A percentile compares a stretch with the other conserved stretches of the same genome.
Conservation (phyloP, 2,113 vertebrate species). For the Nyctereutes procyonoides region DNA sequence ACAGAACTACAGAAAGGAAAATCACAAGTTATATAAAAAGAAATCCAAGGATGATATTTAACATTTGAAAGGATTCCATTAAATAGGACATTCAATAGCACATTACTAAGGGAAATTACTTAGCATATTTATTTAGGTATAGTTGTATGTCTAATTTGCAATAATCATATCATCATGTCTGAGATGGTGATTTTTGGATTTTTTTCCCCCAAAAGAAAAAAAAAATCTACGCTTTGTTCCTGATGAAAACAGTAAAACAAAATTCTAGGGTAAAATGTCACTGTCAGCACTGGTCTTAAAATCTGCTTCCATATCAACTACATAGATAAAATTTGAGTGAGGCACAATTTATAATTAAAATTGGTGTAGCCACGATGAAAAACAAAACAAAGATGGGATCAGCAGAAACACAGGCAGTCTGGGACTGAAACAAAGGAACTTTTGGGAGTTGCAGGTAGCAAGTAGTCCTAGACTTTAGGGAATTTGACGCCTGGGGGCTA, state of each 20-base stretch:
- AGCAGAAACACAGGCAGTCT: neutral
- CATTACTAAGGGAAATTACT: conserved; percentile 19
- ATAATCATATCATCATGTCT: conserved; percentile 20
- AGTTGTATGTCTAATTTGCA: conserved; percentile 20
- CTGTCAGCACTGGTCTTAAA: neutral
- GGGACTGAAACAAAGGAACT: neutral
- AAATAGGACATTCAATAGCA: neutral
- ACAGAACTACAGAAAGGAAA: conserved; percentile 24
- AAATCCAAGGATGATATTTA: conserved; percentile 29
- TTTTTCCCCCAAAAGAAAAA: neutral
- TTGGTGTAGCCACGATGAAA: neutral
- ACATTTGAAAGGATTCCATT: conserved; percentile 43
- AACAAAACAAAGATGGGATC: neutral
- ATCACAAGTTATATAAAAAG: neutral
- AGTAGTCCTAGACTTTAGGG: neutral
- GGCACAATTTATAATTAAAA: neutral
- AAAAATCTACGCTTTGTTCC: neutral
- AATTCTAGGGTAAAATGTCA: neutral
- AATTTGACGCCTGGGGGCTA: neutral
- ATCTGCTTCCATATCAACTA: neutral
- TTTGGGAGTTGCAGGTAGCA: neutral
- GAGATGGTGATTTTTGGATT: conserved; percentile 36
- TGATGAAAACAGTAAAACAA: conserved; percentile 21
- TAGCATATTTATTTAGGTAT: conserved; percentile 48
- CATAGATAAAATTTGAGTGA: neutral